Conservation (phyloP, 2,888 invertebrate genomes). For the Neocrepidodera transversa region DNA sequence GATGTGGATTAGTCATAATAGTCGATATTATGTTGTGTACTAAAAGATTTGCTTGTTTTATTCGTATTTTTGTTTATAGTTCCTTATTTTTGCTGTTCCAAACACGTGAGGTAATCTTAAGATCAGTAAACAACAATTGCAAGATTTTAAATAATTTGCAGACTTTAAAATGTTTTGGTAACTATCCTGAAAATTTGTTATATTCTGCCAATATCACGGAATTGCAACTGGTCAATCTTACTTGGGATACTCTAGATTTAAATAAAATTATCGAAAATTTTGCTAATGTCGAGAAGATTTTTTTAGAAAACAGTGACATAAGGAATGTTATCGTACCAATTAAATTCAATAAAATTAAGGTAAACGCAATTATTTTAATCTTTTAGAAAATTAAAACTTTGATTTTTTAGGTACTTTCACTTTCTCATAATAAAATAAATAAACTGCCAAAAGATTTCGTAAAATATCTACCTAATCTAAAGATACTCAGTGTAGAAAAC, state of each 20-base stretch:
- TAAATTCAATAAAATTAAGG: constrained; percentile 9
- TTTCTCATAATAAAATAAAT: constrained; percentile 42
- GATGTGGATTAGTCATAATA: too few species aligned
- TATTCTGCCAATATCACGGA: constrained; percentile 3
- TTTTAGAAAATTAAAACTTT: not conserved
- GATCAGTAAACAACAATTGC: not conserved
- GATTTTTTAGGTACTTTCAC: constrained; percentile 43
- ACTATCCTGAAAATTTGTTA: not conserved
- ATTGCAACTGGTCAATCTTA: constrained; percentile 1
- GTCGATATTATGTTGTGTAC: too few species aligned
- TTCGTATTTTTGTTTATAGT: too few species aligned
- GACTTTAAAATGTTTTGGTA: not conserved
- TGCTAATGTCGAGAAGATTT: constrained; percentile 33
- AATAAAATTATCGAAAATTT: constrained; percentile 35
- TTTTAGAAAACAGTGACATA: constrained; percentile 26
- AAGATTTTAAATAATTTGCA: not conserved
- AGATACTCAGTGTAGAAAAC: constrained; percentile 43
- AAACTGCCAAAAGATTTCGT: constrained; percentile 42
- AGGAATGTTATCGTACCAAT: not conserved
- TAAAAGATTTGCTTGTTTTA: not conserved
- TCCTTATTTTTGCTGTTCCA: not conserved
- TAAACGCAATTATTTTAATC: constrained; percentile 5
- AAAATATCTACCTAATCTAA: constrained; percentile 40
- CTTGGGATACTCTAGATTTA: constrained; percentile 29
- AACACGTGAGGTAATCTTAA: not conserved